Evolutionary conservation across 2,888 invertebrate species (phyloP).

Genomic region (Acronicta leporina): DNA sequence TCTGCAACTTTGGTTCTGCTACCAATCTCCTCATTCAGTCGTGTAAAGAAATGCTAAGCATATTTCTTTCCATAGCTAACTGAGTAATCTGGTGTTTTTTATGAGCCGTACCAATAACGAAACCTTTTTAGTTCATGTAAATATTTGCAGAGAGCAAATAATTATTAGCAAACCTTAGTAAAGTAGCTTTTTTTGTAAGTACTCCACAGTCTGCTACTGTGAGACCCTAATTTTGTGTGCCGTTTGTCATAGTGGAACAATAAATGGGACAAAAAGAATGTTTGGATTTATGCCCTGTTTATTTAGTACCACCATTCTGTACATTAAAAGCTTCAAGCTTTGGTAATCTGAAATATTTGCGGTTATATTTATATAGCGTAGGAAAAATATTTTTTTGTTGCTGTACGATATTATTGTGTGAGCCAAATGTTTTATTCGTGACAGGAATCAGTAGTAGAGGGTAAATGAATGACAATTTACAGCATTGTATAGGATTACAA

Average conservation of each 20-base stretch:
- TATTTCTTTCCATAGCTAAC: too few species aligned
- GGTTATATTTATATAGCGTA: conserved; percentile 21
- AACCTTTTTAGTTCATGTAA: too few species aligned
- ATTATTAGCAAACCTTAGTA: too few species aligned
- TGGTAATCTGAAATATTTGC: conserved; percentile 32
- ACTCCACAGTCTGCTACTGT: conserved; percentile 24
- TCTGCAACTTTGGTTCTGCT: too few species aligned
- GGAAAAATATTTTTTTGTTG: conserved; percentile 17
- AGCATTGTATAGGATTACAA: too few species aligned
- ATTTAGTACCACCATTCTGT: conserved; percentile 36
- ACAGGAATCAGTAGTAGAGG: not conserved
- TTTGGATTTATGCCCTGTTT: conserved; percentile 46
- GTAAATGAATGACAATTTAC: too few species aligned
- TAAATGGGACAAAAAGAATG: conserved; percentile 44
- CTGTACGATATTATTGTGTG: not conserved
- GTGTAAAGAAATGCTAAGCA: too few species aligned
- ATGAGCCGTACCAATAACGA: too few species aligned
- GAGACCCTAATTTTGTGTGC: conserved; percentile 9
- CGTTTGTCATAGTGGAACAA: conserved; percentile 50
- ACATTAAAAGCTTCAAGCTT: conserved; percentile 44
- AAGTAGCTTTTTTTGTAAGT: conserved; percentile 12
- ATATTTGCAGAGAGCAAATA: too few species aligned
- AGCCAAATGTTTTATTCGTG: conserved; percentile 1
- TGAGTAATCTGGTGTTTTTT: too few species aligned
- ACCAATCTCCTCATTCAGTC: too few species aligned